These are phyloP conservation scores for Globia sparganii DNA, from an alignment of 2,888 invertebrate genomes.

Conservation along the genomic window DNA sequence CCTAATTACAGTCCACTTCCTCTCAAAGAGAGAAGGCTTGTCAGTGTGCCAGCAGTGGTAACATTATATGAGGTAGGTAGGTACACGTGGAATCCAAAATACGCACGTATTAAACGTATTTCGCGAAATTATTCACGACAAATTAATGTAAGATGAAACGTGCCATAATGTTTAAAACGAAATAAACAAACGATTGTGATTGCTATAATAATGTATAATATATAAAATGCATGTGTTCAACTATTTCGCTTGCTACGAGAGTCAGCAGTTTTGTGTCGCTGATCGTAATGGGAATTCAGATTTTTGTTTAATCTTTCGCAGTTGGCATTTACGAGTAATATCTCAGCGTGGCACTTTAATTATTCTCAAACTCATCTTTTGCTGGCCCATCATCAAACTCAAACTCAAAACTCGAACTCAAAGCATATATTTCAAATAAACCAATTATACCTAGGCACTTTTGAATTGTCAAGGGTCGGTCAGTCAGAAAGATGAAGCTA, in stretches of 20 bases:
- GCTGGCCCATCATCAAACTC: too few relatives aligned
- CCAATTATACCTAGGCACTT: too few relatives aligned
- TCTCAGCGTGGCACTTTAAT: neutral
- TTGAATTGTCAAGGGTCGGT: too few relatives aligned
- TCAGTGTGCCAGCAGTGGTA: too few relatives aligned
- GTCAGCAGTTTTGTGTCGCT: conserved; percentile 69
- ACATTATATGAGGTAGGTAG: neutral
- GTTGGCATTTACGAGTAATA: neutral
- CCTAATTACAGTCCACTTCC: too few relatives aligned
- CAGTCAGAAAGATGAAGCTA: too few relatives aligned
- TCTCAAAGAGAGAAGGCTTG: too few relatives aligned
- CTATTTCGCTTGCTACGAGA: conserved; percentile 38
- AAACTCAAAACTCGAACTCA: too few relatives aligned
- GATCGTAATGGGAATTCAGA: conserved; percentile 26
- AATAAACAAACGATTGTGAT: conserved; percentile 54
- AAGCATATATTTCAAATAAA: too few relatives aligned
- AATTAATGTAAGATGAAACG: conserved; percentile 51
- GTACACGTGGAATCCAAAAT: neutral
- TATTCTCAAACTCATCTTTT: neutral
- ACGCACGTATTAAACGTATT: conserved; percentile 14
- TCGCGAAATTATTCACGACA: conserved; percentile 29
- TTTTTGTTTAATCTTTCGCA: neutral
- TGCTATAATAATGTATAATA: conserved; percentile 23
- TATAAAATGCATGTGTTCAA: conserved; percentile 38
- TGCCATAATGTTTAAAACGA: conserved; percentile 55